Percentiles rank a stretch among this genome's conserved stretches.
Evolutionary conservation across 2,797 vertebrate genomes (phyloP).

Genomic region (Pagetopsis macropterus): DNA sequence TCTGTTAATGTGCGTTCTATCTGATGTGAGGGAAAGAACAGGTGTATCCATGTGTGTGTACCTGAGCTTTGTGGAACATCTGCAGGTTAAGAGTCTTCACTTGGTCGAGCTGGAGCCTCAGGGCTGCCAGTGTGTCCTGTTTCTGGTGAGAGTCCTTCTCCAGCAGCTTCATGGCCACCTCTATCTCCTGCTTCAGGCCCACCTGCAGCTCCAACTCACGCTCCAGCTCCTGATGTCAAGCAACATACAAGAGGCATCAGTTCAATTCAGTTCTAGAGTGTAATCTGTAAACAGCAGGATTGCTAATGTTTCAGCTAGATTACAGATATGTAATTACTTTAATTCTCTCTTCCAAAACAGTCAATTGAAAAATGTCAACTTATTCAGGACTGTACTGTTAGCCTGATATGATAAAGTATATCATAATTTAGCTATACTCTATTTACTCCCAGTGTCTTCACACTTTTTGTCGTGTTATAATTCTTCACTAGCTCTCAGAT

Average conservation of each 20-base stretch:
- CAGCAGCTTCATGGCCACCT: constrained; percentile 96
- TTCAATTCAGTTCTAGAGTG: constrained; percentile 5
- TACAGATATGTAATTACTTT: no score
- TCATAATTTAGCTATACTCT: no score
- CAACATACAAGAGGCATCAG: constrained; percentile 11
- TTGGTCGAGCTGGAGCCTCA: constrained; percentile 94
- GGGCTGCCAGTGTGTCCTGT: constrained; percentile 91
- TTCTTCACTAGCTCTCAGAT: no score
- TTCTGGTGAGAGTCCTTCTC: constrained; percentile 98
- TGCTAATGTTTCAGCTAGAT: not conserved
- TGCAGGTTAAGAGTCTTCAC: constrained; percentile 96
- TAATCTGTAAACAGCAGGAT: not conserved
- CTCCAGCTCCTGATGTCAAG: constrained; percentile 88
- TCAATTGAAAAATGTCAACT: no score
- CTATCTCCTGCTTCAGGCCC: constrained; percentile 96
- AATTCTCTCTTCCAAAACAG: no score
- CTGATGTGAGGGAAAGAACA: not conserved
- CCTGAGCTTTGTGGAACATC: constrained; percentile 97
- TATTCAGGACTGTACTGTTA: no score
- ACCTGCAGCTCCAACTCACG: constrained; percentile 94
- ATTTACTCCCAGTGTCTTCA: no score
- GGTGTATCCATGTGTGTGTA: constrained; percentile 46
- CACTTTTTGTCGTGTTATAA: no score
- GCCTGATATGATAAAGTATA: no score
- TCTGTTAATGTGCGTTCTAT: not conserved